Base-by-base conservation (phyloP, 2,888 invertebrate genomes). In the Plemyria rubiginata region DNA sequence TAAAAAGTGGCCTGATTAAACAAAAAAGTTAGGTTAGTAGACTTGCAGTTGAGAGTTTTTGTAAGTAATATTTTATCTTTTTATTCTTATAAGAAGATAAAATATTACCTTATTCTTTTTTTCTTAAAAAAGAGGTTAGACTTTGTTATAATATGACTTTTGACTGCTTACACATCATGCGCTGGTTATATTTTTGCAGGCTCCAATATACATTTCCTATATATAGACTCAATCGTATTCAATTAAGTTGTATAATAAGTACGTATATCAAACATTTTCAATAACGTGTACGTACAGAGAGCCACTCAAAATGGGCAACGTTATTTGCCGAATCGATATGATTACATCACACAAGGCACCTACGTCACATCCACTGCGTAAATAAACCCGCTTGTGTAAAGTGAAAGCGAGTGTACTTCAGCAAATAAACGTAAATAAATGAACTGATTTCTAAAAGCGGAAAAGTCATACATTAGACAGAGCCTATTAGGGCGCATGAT, bases 401-500 rank as follows among this genome's bases (percentile, higher is more conserved):
- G 41, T 15, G 32, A 32, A 36, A 15, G 8, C 46, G 53, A 11
- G 52, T 45, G 45, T 48, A 45, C 13, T 38, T 36, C 38, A 51
- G 7, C 22, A 46, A 52, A 46, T 45, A 64, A 64, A 52, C 36
- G 11, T 52, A 57, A 60, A 55, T 28, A 51, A 54, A 55, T 46
- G 40, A 40, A n/a, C 51, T 49, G 40, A 60, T 50, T 50, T 50
- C 28, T 54, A 45, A 32, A 52, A 46, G 38, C 8, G 40, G 52
- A 59, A 58, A 41, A 28, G n/a, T 22, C 54, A 40, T 29, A 57
- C 46, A 60, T 65, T 50, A 45, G 38, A 36, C 45, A 40, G 40
- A 60, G 48, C 59, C 48, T 59, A 63, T 62, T 56, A 57, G 54
- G 15, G 59, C 58, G 29, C 32, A 13, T 29, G 46, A 55, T 59